Evolutionary conservation across 2,888 invertebrate species (phyloP).

Genomic region (Synanthedon formicaeformis): DNA sequence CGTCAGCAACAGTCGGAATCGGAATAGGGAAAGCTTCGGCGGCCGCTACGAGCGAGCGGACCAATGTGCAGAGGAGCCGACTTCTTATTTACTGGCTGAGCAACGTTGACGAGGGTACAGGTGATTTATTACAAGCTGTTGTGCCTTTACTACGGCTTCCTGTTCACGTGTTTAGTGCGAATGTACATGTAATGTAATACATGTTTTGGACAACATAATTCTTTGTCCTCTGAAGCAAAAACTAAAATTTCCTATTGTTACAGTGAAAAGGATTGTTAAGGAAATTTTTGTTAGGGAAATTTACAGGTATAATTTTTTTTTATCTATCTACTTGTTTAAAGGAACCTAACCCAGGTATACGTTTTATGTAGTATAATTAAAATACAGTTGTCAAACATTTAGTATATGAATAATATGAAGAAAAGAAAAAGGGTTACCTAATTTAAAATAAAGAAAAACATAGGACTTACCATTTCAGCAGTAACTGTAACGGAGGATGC

Average conservation of each 20-base stretch:
- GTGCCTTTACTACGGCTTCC: constrained; percentile 14
- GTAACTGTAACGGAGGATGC: constrained; percentile 47
- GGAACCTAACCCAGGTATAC: too few relatives aligned
- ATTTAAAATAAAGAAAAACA: constrained; percentile 2
- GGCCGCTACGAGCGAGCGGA: too few relatives aligned
- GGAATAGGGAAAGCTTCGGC: too few relatives aligned
- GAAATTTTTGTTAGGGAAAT: too few relatives aligned
- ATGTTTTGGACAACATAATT: too few relatives aligned
- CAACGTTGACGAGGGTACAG: constrained; percentile 48
- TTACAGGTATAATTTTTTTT: too few relatives aligned
- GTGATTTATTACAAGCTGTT: constrained; percentile 55
- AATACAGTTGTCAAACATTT: background rate
- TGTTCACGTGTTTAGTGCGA: background rate
- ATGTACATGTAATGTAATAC: background rate
- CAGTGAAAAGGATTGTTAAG: too few relatives aligned
- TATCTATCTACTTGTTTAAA: too few relatives aligned
- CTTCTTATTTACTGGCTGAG: constrained; percentile 38
- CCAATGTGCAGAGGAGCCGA: constrained; percentile 10
- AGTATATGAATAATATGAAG: too few relatives aligned
- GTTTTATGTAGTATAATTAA: background rate
- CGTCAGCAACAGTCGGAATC: constrained; percentile 31
- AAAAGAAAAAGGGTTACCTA: too few relatives aligned
- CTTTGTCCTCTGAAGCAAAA: too few relatives aligned
- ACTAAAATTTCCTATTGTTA: too few relatives aligned
- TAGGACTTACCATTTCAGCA: constrained; percentile 48